Conservation (phyloP, 2,888 invertebrate species). For the Mythimna loreyi region DNA sequence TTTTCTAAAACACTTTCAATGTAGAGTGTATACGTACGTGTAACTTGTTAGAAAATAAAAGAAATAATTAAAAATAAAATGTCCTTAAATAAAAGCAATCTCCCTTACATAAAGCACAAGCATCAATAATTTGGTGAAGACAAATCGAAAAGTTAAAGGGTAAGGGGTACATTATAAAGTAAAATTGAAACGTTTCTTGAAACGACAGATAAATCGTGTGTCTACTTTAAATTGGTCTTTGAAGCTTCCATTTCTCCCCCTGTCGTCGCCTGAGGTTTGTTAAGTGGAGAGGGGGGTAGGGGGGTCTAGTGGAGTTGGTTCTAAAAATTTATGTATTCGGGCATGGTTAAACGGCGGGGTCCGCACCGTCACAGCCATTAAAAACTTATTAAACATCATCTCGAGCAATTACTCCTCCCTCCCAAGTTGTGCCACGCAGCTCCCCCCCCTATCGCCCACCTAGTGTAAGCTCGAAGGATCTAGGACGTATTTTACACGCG, state of each 20-base stretch:
- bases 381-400: constrained; percentile 93
- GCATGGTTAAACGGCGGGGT: constrained; percentile 82
- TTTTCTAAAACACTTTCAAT: neutral
- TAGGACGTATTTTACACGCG: constrained; percentile 43
- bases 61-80: constrained; percentile 2
- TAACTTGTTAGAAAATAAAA: neutral
- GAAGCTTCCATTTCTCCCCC: constrained; percentile 16
- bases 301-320: constrained; percentile 69
- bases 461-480: constrained; percentile 53
- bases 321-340: constrained; percentile 77
- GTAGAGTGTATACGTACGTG: neutral
- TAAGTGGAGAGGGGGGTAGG: constrained; percentile 38
- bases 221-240: constrained; percentile 64
- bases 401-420: constrained; percentile 91
- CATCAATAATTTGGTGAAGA: constrained; percentile 62
- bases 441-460: constrained; percentile 55
- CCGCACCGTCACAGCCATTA: constrained; percentile 90
- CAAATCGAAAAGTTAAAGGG: constrained; percentile 72
- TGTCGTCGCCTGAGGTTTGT: constrained; percentile 8
- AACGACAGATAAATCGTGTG: constrained; percentile 70
- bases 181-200: constrained; percentile 74
- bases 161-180: constrained; percentile 76
- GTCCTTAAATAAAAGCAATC: constrained; percentile 35
- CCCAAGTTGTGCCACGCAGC: constrained; percentile 60
- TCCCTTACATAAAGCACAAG: constrained; percentile 47